Evolutionary conservation across 1,140 invertebrate genomes (phyloP).

Genomic region (Ceratosolen fusciceps): DNA sequence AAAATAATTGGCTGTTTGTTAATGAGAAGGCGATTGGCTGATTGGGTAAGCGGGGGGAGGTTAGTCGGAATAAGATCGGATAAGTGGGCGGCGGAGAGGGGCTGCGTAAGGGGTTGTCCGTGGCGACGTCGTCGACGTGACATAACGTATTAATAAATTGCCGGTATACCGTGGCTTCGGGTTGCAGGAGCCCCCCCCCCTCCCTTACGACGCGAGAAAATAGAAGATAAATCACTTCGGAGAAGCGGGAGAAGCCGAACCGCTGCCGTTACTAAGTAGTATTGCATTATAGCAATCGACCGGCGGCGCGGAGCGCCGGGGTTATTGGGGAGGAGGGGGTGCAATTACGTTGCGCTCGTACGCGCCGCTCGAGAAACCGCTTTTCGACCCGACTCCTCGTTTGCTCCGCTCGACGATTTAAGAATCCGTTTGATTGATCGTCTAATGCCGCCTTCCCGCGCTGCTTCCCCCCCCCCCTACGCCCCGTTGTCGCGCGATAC

Average conservation of each 20-base stretch:
- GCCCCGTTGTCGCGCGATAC: too few relatives aligned
- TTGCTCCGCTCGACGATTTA: slow-evolving; percentile 18
- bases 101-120: too few relatives aligned
- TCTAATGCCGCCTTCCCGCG: not conserved
- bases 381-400: slow-evolving; percentile 5
- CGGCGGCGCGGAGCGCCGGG: too few relatives aligned
- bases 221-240: slow-evolving; percentile 35
- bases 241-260: not conserved
- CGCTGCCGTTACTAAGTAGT: not conserved
- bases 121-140: slow-evolving; percentile 18
- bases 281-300: slow-evolving; percentile 2
- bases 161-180: too few relatives aligned
- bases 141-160: slow-evolving; percentile 27
- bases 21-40: too few relatives aligned
- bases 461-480: too few relatives aligned
- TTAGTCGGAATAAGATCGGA: too few relatives aligned
- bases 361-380: not conserved
- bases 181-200: not conserved
- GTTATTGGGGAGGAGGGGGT: too few relatives aligned
- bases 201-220: slow-evolving; percentile 17
- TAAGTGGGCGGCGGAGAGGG: too few relatives aligned
- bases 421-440: slow-evolving; percentile 26
- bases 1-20: too few relatives aligned
- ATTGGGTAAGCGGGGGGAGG: too few relatives aligned
- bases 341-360: too few relatives aligned